Evolutionary conservation across 2,113 vertebrate species (phyloP).

Genomic region (Pantherophis guttatus): DNA sequence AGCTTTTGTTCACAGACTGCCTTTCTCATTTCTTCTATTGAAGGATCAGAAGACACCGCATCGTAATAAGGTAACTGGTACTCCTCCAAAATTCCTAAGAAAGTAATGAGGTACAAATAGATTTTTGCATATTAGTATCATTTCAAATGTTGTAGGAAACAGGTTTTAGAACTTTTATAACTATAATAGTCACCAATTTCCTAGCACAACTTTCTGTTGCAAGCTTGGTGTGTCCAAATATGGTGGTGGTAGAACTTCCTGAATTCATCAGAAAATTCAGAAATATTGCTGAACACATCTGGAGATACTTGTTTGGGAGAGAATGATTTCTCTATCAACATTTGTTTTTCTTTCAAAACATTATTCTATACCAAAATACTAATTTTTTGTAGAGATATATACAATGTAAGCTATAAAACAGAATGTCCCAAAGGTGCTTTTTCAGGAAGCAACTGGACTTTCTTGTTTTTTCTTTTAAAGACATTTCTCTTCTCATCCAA

Average conservation of each 20-base stretch:
- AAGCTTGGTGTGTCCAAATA: neutral
- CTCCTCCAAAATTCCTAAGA: slow-evolving; percentile 86
- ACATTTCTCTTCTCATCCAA: too few species aligned
- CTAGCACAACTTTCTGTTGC: neutral
- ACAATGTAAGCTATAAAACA: neutral
- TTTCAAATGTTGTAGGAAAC: neutral
- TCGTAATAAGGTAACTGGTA: slow-evolving; percentile 97
- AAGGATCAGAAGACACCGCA: slow-evolving; percentile 94
- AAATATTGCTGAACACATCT: neutral
- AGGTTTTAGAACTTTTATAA: neutral
- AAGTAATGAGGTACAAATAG: neutral
- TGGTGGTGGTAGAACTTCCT: neutral
- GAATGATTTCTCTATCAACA: neutral
- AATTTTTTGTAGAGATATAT: neutral
- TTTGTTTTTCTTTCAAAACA: neutral
- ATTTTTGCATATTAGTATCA: neutral
- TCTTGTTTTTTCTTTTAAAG: too few species aligned
- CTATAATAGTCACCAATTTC: neutral
- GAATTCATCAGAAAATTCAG: neutral
- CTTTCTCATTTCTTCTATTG: slow-evolving; percentile 92
- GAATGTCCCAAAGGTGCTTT: neutral
- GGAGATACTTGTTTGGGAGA: neutral
- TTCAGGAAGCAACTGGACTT: too few species aligned
- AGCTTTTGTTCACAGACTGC: slow-evolving; percentile 95
- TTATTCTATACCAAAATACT: neutral